A percentile compares a stretch with the other conserved stretches of the same genome.
Evolutionary conservation across 2,113 vertebrate species (phyloP).

Genomic region (Mugil cephalus): DNA sequence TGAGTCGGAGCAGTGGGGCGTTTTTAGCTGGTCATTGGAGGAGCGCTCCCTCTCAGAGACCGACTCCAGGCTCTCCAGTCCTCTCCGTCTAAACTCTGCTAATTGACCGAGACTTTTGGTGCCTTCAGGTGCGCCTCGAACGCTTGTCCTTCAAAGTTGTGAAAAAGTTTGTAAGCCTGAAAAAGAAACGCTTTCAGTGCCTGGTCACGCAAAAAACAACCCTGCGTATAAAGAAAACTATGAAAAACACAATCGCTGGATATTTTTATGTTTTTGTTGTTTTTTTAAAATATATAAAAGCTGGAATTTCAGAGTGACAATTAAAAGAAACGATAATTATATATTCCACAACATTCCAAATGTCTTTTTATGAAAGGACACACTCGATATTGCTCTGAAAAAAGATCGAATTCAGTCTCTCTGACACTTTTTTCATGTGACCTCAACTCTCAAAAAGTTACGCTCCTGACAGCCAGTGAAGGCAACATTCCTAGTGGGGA

Average conservation of each 20-base stretch:
- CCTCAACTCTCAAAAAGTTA: accelerated
- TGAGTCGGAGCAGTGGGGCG: conserved; percentile 70
- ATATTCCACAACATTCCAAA: too few species aligned
- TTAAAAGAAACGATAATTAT: too few species aligned
- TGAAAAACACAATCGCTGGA: too few species aligned
- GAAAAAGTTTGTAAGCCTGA: background rate
- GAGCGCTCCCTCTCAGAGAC: conserved; percentile 72
- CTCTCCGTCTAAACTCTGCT: conserved; percentile 83
- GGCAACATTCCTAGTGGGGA: conserved; percentile 62
- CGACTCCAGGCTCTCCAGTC: conserved; percentile 74
- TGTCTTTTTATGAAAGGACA: too few species aligned
- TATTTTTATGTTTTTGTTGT: too few species aligned
- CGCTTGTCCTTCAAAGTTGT: background rate
- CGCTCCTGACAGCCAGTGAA: conserved; percentile 49
- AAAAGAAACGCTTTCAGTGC: background rate
- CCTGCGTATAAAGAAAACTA: too few species aligned
- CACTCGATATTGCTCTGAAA: background rate
- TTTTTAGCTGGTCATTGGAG: conserved; percentile 82
- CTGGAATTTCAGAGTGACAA: too few species aligned
- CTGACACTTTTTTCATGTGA: accelerated
- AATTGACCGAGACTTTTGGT: conserved; percentile 88
- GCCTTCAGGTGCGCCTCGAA: conserved; percentile 67
- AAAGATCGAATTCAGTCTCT: background rate
- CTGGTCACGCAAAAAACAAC: background rate
- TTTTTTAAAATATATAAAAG: too few species aligned